Percentiles rank a stretch among this genome's conserved stretches.
These are phyloP conservation scores for Margaritifera margaritifera DNA, from an alignment of 2,888 invertebrate genomes.

Conservation along the genomic window DNA sequence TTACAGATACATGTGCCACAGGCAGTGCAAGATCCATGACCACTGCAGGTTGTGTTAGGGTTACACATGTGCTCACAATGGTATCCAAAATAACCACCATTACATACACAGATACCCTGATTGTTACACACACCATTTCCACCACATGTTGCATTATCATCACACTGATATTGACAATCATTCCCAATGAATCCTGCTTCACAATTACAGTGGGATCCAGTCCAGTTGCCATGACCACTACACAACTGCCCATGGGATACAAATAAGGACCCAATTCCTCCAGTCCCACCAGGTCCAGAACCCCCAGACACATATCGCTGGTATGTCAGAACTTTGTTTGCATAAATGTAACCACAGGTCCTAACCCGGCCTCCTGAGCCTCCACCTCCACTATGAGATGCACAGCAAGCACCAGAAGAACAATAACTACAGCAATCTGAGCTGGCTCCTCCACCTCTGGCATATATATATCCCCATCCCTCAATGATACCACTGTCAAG, in stretches of 20 bases:
- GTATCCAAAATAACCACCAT: constrained; percentile 45
- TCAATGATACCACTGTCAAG: constrained; percentile 49
- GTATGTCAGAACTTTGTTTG: constrained; percentile 40
- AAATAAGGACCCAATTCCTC: constrained; percentile 30
- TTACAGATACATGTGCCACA: constrained; percentile 56
- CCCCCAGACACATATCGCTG: constrained; percentile 35
- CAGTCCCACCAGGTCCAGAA: constrained; percentile 14
- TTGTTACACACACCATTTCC: constrained; percentile 44
- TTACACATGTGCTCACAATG: constrained; percentile 51
- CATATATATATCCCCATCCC: constrained; percentile 50
- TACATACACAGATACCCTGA: constrained; percentile 48
- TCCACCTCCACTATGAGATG: constrained; percentile 45
- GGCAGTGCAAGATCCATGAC: constrained; percentile 50
- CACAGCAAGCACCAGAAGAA: constrained; percentile 18
- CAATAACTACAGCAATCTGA: constrained; percentile 15
- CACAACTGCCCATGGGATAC: constrained; percentile 30
- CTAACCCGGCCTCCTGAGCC: constrained; percentile 55
- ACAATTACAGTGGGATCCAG: constrained; percentile 40
- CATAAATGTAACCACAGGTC: constrained; percentile 34
- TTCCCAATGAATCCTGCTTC: constrained; percentile 41
- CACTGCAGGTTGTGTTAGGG: constrained; percentile 39
- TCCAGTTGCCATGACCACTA: constrained; percentile 45
- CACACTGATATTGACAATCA: constrained; percentile 56
- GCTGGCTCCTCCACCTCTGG: constrained; percentile 39
- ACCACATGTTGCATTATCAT: constrained; percentile 34